Percentiles rank a stretch among this genome's conserved stretches.
Conservation (phyloP, 1,140 invertebrate genomes). For the Drosophila sulfurigaster region DNA sequence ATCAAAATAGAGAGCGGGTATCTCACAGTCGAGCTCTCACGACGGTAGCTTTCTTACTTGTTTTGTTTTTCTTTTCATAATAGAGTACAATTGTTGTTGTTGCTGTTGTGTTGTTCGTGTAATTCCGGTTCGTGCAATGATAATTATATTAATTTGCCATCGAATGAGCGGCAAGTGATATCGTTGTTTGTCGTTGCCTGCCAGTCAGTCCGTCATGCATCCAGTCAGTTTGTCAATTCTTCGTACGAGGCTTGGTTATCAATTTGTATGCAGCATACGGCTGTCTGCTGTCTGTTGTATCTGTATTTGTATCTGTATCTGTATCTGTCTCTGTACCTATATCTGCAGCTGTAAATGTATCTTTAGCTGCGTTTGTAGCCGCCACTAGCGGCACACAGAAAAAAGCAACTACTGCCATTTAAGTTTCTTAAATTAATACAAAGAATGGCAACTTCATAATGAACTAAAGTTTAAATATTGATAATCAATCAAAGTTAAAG, state of each 20-base stretch:
- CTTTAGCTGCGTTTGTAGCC: no score
- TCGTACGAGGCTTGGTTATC: conserved; percentile 65
- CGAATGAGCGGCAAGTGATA: conserved; percentile 74
- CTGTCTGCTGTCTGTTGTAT: background rate
- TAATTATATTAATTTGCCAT: conserved; percentile 84
- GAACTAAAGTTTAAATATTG: no score
- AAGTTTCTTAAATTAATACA: no score
- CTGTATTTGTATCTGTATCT: background rate
- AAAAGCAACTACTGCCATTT: no score
- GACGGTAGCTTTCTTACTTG: no score
- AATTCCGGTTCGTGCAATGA: conserved; percentile 82
- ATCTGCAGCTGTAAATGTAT: background rate
- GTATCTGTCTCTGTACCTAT: background rate
- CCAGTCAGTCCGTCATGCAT: conserved; percentile 27
- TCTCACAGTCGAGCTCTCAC: no score
- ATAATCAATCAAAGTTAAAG: no score
- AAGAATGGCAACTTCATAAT: no score
- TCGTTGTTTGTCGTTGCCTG: conserved; percentile 47
- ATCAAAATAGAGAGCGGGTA: no score
- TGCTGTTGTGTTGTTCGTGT: conserved; percentile 54
- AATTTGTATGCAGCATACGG: conserved; percentile 49
- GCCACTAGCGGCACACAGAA: no score
- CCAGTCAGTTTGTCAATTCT: conserved; percentile 41
- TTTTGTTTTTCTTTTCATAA: no score
- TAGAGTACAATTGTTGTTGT: conserved; percentile 49